Conservation (phyloP, 2,888 invertebrate genomes). For the Chrysolina haemoptera region DNA sequence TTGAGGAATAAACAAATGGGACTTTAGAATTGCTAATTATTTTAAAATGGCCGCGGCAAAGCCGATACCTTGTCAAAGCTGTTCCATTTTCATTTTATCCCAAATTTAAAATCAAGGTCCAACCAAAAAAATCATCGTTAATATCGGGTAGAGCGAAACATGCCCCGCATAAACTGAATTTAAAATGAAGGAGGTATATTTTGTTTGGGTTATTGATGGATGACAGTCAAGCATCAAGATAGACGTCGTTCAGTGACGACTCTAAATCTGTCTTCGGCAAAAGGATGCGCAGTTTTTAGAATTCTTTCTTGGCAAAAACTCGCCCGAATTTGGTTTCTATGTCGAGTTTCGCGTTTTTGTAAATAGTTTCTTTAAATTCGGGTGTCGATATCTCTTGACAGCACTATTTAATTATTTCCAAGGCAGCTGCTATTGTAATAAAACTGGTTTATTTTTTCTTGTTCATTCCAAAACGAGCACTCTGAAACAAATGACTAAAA, state of each 20-base stretch:
- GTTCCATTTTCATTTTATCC: constrained; percentile 50
- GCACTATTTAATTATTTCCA: constrained; percentile 51
- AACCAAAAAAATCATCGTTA: constrained; percentile 62
- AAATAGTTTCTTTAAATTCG: constrained; percentile 34
- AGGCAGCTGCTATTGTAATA: constrained; percentile 51
- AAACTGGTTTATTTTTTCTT: constrained; percentile 43
- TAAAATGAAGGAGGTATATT: constrained; percentile 58
- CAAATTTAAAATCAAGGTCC: constrained; percentile 51
- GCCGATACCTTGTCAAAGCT: constrained; percentile 40
- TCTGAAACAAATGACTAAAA: too few species aligned
- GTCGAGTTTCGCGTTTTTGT: constrained; percentile 46
- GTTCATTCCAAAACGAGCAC: constrained; percentile 3
- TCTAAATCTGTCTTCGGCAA: constrained; percentile 62
- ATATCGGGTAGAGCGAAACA: constrained; percentile 57
- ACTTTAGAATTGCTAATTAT: constrained; percentile 69
- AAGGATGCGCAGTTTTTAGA: constrained; percentile 48
- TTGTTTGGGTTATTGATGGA: constrained; percentile 65
- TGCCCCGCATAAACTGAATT: constrained; percentile 54
- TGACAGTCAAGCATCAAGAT: constrained; percentile 67
- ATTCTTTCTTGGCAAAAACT: constrained; percentile 48
- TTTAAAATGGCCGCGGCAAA: constrained; percentile 51
- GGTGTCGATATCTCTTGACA: constrained; percentile 43
- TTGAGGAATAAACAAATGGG: constrained; percentile 66
- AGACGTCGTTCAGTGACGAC: constrained; percentile 65
- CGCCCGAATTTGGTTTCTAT: constrained; percentile 49